phyloP scores from a whole-genome alignment of 37 sponge, comb jelly and placozoan species.

The Eunapius fragilis region DNA sequence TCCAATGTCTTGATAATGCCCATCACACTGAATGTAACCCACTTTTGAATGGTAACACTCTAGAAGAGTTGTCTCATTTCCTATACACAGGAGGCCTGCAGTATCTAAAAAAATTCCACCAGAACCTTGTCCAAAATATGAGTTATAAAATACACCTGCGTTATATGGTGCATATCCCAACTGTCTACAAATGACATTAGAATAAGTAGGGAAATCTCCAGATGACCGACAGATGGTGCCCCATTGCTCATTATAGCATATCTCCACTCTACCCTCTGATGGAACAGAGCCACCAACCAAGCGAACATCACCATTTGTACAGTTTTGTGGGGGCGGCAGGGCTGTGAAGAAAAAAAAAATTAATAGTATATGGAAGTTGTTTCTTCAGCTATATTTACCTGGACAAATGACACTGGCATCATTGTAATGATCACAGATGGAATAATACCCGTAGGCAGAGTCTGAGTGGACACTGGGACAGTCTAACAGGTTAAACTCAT shows the following conservation, averaged over 20 bases:
- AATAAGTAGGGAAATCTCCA: background rate
- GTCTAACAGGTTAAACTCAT: background rate
- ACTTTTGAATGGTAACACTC: background rate
- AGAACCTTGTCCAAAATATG: background rate
- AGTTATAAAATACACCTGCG: background rate
- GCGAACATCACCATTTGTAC: background rate
- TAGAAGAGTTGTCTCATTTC: background rate
- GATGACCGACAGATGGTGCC: background rate
- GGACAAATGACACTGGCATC: background rate
- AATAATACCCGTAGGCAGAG: background rate
- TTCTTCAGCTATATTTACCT: background rate
- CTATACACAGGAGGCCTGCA: background rate
- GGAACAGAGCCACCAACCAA: background rate
- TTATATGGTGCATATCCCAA: background rate
- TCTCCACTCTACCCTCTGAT: background rate
- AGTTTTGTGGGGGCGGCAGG: background rate
- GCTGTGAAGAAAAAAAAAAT: background rate
- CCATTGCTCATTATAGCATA: background rate
- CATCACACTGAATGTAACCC: background rate
- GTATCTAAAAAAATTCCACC: background rate
- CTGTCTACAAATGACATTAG: background rate
- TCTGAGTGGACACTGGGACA: background rate
- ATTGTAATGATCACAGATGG: background rate
- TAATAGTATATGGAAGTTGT: background rate
- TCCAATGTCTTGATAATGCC: background rate